A percentile compares a stretch with the other conserved stretches of the same genome.
Evolutionary conservation across 2,888 invertebrate species (phyloP).

Genomic region (Latheticus oryzae): DNA sequence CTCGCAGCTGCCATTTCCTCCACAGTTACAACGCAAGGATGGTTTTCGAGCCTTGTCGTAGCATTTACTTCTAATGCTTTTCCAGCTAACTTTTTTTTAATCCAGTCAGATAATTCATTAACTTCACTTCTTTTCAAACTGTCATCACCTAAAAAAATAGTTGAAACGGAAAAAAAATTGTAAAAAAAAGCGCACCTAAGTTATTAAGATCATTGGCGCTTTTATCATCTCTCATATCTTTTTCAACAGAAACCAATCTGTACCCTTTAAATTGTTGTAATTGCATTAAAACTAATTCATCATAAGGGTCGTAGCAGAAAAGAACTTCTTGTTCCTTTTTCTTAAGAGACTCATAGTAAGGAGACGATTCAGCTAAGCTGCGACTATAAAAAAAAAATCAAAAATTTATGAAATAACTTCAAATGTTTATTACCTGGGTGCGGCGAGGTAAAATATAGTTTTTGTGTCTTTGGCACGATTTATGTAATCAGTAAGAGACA

Average conservation of each 20-base stretch:
- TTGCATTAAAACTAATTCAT: slow-evolving; percentile 94
- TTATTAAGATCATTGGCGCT: slow-evolving; percentile 70
- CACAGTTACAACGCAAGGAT: slow-evolving; percentile 95
- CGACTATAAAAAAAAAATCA: slow-evolving; percentile 74
- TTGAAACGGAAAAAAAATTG: no score
- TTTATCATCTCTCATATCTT: slow-evolving; percentile 86
- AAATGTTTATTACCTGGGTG: slow-evolving; percentile 88
- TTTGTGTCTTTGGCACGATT: slow-evolving; percentile 78
- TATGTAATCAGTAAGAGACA: slow-evolving; percentile 85
- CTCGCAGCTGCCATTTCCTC: slow-evolving; percentile 97
- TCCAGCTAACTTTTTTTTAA: slow-evolving; percentile 80
- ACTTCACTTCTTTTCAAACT: slow-evolving; percentile 81
- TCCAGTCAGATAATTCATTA: slow-evolving; percentile 82
- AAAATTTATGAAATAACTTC: background rate
- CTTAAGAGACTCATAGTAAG: slow-evolving; percentile 93
- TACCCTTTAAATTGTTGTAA: slow-evolving; percentile 83
- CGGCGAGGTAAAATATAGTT: slow-evolving; percentile 91
- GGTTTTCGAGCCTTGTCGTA: slow-evolving; percentile 85
- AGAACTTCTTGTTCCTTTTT: slow-evolving; percentile 90
- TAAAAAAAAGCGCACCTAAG: slow-evolving; percentile 71
- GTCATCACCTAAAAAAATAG: slow-evolving; percentile 69
- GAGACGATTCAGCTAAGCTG: slow-evolving; percentile 90
- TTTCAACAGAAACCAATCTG: slow-evolving; percentile 89
- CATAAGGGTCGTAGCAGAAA: slow-evolving; percentile 97
- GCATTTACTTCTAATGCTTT: slow-evolving; percentile 87